These are phyloP conservation scores for Megatriorchis doriae DNA, from an alignment of 2,113 vertebrate genomes.

Conservation along the genomic window DNA sequence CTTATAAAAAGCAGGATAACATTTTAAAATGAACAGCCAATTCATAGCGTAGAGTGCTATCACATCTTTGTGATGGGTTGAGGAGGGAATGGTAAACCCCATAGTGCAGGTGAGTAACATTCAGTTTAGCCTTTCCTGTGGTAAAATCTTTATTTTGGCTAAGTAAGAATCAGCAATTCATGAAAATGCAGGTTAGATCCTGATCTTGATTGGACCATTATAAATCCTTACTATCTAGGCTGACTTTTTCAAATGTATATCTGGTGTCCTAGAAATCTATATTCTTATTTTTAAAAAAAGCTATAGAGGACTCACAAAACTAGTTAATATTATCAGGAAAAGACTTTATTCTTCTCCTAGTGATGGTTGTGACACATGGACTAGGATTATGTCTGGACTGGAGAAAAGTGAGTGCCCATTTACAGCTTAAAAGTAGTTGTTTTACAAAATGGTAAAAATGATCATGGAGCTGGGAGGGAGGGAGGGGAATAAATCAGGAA, in stretches of 20 bases:
- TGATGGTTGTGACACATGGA: not conserved
- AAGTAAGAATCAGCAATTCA: not conserved
- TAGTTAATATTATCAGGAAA: not conserved
- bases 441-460: not conserved
- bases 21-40: not conserved
- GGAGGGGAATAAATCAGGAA: not conserved
- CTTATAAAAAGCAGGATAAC: not conserved
- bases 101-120: not conserved
- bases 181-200: not conserved
- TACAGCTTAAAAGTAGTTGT: not conserved
- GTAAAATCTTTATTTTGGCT: not conserved
- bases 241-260: not conserved
- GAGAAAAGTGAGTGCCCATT: not conserved
- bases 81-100: not conserved
- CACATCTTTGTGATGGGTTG: not conserved
- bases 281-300: not conserved
- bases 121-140: not conserved
- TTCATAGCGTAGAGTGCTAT: not conserved
- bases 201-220: not conserved
- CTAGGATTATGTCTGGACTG: not conserved
- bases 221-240: not conserved
- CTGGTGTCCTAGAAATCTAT: not conserved
- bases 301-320: not conserved
- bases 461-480: accelerated
- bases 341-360: not conserved